phyloP scores from a whole-genome alignment of 2,888 invertebrate genomes.

The Habroteleia sp. region DNA sequence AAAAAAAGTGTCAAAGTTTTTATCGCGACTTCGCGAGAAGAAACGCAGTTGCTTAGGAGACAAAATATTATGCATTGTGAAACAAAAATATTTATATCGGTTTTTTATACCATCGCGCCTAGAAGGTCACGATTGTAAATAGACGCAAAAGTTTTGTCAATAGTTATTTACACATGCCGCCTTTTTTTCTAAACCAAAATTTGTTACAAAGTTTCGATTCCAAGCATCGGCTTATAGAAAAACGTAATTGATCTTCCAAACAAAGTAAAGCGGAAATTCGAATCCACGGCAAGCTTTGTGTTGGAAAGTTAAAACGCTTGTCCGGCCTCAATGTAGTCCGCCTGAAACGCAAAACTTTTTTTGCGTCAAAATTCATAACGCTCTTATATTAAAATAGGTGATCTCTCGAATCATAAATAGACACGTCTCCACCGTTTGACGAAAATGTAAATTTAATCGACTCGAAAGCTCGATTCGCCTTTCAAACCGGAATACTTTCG shows the following conservation, averaged over 20 bases:
- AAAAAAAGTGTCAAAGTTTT: too few species aligned
- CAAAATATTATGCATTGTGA: not conserved
- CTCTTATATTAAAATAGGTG: constrained; percentile 37
- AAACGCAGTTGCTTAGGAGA: too few species aligned
- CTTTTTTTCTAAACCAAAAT: not conserved
- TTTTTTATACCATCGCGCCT: too few species aligned
- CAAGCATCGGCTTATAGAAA: constrained; percentile 25
- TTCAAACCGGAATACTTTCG: constrained; percentile 22
- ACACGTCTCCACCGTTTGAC: constrained; percentile 7
- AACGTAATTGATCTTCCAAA: constrained; percentile 40
- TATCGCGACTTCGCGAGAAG: too few species aligned
- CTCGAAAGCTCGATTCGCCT: constrained; percentile 46
- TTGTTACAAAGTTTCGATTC: constrained; percentile 18
- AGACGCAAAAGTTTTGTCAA: constrained; percentile 19
- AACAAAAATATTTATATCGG: constrained; percentile 10
- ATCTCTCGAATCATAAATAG: constrained; percentile 22
- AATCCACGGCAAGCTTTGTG: constrained; percentile 7
- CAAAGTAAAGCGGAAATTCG: constrained; percentile 15
- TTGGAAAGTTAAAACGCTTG: constrained; percentile 32
- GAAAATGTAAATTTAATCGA: constrained; percentile 43
- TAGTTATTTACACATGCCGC: constrained; percentile 13
- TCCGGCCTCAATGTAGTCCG: constrained; percentile 2
- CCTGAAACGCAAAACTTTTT: constrained; percentile 16
- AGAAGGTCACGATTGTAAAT: not conserved
- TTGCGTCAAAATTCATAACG: constrained; percentile 34